A percentile compares a stretch with the other conserved stretches of the same genome.
Evolutionary conservation across 2,888 invertebrate genomes (phyloP).

Genomic region (Drosophila paramelanica): DNA sequence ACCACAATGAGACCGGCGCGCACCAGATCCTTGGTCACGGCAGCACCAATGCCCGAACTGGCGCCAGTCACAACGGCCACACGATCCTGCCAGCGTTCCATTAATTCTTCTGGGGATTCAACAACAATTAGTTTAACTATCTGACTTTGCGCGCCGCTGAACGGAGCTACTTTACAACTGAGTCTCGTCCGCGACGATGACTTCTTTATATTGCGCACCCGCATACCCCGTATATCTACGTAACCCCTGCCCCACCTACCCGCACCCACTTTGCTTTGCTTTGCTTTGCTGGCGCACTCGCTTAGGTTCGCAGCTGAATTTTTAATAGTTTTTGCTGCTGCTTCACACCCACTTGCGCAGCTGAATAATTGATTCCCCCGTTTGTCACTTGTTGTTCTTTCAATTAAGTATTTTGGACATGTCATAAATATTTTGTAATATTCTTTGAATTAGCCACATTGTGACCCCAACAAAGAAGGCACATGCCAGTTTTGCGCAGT

Average conservation of each 20-base stretch:
- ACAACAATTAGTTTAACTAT: background rate
- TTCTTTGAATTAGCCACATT: background rate
- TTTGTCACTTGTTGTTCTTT: slow-evolving; percentile 13
- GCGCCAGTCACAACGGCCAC: slow-evolving; percentile 88
- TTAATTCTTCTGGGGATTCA: slow-evolving; percentile 9
- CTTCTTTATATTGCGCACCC: slow-evolving; percentile 25
- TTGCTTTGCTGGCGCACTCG: background rate
- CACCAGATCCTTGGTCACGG: slow-evolving; percentile 84
- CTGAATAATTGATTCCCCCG: slow-evolving; percentile 36
- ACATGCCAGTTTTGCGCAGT: background rate
- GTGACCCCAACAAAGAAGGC: background rate
- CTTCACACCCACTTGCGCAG: slow-evolving; percentile 13
- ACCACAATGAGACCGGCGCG: slow-evolving; percentile 86
- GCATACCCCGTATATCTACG: no score
- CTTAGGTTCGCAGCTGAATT: slow-evolving; percentile 23
- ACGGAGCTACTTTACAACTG: slow-evolving; percentile 32
- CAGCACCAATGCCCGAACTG: slow-evolving; percentile 87
- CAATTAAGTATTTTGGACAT: slow-evolving; percentile 11
- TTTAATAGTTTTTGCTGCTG: slow-evolving; percentile 22
- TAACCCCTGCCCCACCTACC: background rate
- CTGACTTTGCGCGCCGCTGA: slow-evolving; percentile 1
- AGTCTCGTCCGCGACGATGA: background rate
- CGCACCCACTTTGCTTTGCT: background rate
- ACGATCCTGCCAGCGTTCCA: slow-evolving; percentile 87
- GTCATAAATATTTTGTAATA: slow-evolving; percentile 5